These are phyloP conservation scores for Isotomurus palustris DNA, from an alignment of 2,888 invertebrate species.

Conservation along the genomic window DNA sequence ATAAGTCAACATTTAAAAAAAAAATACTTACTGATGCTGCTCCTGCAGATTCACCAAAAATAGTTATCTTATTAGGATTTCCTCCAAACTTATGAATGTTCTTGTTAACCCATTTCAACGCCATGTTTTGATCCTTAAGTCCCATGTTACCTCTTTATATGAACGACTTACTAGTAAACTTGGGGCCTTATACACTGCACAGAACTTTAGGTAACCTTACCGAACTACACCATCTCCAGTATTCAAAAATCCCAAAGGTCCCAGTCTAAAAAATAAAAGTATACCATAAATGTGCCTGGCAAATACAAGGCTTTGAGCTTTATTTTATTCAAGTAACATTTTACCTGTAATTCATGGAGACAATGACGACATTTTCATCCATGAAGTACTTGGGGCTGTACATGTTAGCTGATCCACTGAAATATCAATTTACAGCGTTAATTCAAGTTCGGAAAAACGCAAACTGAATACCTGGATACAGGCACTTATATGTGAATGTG, in stretches of 20 bases:
- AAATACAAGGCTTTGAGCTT: no score
- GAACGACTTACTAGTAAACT: no score
- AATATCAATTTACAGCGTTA: no score
- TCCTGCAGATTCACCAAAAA: slow-evolving; percentile 16
- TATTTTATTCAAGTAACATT: no score
- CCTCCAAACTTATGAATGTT: slow-evolving; percentile 8
- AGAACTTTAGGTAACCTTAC: background rate
- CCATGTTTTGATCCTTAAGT: slow-evolving; percentile 6
- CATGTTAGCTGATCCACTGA: background rate
- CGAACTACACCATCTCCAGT: background rate
- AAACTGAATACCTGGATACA: background rate
- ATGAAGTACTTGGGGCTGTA: slow-evolving; percentile 3
- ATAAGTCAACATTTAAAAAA: background rate
- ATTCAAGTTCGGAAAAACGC: background rate
- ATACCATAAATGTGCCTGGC: background rate
- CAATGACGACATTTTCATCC: slow-evolving; percentile 5
- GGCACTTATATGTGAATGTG: background rate
- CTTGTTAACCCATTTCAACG: slow-evolving; percentile 1
- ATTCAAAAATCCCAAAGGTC: slow-evolving; percentile 8
- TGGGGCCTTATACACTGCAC: no score
- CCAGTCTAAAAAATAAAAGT: slow-evolving; percentile 3
- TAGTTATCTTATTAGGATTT: background rate
- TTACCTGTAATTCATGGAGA: slow-evolving; percentile 1
- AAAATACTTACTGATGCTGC: slow-evolving; percentile 11
- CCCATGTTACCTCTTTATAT: slow-evolving; percentile 10